A percentile compares a stretch with the other conserved stretches of the same genome.
phyloP scores from a whole-genome alignment of 2,797 vertebrate genomes.

The Enteromius paludinosus region DNA sequence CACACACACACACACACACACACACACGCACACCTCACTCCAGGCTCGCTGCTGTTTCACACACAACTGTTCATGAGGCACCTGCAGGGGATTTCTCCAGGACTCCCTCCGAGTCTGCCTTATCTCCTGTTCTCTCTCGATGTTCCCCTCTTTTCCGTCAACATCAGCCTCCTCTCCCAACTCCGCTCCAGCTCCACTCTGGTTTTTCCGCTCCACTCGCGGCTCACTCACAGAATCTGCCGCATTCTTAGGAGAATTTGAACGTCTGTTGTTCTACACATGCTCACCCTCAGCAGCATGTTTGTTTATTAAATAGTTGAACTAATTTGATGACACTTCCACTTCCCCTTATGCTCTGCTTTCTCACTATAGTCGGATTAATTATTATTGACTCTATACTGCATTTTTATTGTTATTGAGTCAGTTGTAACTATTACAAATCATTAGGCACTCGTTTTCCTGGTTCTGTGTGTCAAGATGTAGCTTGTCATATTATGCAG shows the following conservation, averaged over 20 bases:
- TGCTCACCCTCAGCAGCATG: neutral
- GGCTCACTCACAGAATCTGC: neutral
- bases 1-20: constrained; percentile 9
- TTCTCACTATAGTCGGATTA: neutral
- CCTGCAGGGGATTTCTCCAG: constrained; percentile 44
- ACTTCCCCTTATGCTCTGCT: neutral
- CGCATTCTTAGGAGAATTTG: neutral
- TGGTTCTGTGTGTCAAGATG: neutral
- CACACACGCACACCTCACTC: constrained; percentile 3
- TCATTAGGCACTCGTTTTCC: neutral
- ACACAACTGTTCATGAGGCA: constrained; percentile 11
- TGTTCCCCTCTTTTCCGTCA: neutral
- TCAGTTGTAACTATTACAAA: neutral
- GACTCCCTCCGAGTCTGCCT: constrained; percentile 16
- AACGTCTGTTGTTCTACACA: neutral
- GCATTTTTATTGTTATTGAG: neutral
- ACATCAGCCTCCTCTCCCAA: neutral
- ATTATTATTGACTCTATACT: neutral
- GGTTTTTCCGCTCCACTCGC: neutral
- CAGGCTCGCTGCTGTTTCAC: constrained; percentile 1
- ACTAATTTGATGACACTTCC: neutral
- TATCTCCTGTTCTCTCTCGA: neutral
- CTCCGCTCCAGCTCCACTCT: neutral
- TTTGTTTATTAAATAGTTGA: neutral
- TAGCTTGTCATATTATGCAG: neutral